Evolutionary conservation across 2,113 vertebrate genomes (phyloP).

Genomic region (Hemiprocne comata): DNA sequence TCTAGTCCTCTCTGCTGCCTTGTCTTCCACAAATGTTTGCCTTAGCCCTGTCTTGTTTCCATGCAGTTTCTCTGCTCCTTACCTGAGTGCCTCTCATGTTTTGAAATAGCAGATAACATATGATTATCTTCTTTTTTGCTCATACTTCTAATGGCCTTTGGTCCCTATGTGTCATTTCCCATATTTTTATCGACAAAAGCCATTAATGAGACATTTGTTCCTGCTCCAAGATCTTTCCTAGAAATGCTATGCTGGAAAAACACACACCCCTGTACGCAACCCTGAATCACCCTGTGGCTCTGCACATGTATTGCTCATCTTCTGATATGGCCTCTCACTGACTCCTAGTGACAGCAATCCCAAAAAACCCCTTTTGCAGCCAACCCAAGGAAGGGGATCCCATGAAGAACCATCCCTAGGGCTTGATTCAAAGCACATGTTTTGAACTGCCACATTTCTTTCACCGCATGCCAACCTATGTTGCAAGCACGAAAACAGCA

Average conservation of each 20-base stretch:
- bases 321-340: not conserved
- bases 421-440: not conserved
- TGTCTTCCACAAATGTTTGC: not conserved
- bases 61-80: not conserved
- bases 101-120: not conserved
- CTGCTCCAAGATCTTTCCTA: not conserved
- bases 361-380: not conserved
- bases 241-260: not conserved
- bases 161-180: not conserved
- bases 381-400: not conserved
- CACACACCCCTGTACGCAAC: not conserved
- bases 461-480: not conserved
- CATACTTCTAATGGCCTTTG: not conserved
- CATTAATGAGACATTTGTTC: not conserved
- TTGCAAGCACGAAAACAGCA: fast-evolving
- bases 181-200: not conserved
- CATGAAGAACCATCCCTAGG: not conserved
- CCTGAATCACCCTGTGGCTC: not conserved
- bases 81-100: not conserved
- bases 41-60: not conserved
- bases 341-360: not conserved
- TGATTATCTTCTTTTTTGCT: not conserved
- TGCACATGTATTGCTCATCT: not conserved
- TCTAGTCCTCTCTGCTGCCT: not conserved
- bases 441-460: fast-evolving